A percentile compares a stretch with the other conserved stretches of the same genome.
Conservation (phyloP, 2,113 vertebrate species). For the Sisor rabdophorus region DNA sequence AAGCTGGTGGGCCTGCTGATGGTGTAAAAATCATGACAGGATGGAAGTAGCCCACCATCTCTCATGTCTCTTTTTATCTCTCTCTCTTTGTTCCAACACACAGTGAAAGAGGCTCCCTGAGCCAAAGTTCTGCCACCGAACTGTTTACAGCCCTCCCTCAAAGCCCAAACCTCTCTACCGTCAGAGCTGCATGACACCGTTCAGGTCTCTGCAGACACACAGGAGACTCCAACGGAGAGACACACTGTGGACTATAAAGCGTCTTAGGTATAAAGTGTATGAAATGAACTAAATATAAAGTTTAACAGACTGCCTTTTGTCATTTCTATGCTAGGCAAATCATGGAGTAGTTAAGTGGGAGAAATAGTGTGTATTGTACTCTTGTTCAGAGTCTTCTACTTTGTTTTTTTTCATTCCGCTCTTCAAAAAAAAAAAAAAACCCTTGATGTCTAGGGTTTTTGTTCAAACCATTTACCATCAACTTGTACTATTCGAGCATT, state of each 20-base stretch:
- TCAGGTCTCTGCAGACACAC: conserved; percentile 43
- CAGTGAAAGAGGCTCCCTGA: conserved; percentile 21
- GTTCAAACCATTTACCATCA: not conserved
- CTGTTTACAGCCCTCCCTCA: conserved; percentile 61
- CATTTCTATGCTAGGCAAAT: conserved; percentile 42
- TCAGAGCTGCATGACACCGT: conserved; percentile 48
- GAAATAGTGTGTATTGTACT: conserved; percentile 47
- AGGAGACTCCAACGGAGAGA: conserved; percentile 52
- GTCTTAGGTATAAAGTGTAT: conserved; percentile 34
- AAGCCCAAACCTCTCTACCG: not conserved
- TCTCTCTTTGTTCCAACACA: conserved; percentile 18
- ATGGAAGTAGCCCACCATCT: conserved; percentile 10
- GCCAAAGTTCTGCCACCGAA: conserved; percentile 39
- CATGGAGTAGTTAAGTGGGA: conserved; percentile 56
- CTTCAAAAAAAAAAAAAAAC: conserved; percentile 36
- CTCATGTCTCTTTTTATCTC: conserved; percentile 7
- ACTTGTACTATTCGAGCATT: conserved; percentile 13
- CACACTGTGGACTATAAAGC: conserved; percentile 39
- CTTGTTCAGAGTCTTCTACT: conserved; percentile 39
- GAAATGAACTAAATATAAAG: conserved; percentile 30
- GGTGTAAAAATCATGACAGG: not conserved
- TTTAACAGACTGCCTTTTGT: conserved; percentile 44
- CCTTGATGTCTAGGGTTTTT: not conserved
- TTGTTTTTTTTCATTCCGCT: conserved; percentile 27
- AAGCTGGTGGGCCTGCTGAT: conserved; percentile 6